phyloP scores from a whole-genome alignment of 1,140 invertebrate species.

The Mycetomoellerius zeteki region DNA sequence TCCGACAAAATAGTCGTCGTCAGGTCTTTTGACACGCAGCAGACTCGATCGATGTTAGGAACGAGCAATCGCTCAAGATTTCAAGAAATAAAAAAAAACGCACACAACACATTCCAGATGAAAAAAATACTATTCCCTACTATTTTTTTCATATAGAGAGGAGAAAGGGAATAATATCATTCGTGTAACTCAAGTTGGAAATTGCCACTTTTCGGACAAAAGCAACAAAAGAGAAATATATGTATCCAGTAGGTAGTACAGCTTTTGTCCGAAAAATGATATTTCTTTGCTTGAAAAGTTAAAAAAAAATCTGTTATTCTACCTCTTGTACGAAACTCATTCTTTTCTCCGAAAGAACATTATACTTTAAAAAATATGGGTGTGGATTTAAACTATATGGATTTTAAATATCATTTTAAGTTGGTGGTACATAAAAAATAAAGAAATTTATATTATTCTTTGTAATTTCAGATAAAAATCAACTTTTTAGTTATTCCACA shows the following conservation, averaged over 20 bases:
- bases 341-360: not conserved
- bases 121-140: not conserved
- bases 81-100: conserved; percentile 8
- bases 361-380: not conserved
- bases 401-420: too few relatives aligned
- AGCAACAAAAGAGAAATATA: not conserved
- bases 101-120: not conserved
- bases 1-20: conserved; percentile 44
- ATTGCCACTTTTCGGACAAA: conserved; percentile 27
- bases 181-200: conserved; percentile 27
- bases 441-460: too few relatives aligned
- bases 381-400: too few relatives aligned
- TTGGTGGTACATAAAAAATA: too few relatives aligned
- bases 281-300: not conserved
- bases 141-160: not conserved
- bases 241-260: not conserved
- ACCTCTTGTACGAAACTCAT: not conserved
- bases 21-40: not conserved
- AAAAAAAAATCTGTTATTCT: conserved; percentile 17
- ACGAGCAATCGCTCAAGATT: not conserved
- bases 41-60: conserved; percentile 13
- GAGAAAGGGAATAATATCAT: conserved; percentile 18
- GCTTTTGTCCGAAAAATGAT: conserved; percentile 32
- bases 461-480: too few relatives aligned
- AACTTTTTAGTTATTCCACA: too few relatives aligned